Evolutionary conservation across 2,797 vertebrate genomes (phyloP), one percentile per base, ranked within the genome.

Genomic region (Rhabdomys pumilio): DNA sequence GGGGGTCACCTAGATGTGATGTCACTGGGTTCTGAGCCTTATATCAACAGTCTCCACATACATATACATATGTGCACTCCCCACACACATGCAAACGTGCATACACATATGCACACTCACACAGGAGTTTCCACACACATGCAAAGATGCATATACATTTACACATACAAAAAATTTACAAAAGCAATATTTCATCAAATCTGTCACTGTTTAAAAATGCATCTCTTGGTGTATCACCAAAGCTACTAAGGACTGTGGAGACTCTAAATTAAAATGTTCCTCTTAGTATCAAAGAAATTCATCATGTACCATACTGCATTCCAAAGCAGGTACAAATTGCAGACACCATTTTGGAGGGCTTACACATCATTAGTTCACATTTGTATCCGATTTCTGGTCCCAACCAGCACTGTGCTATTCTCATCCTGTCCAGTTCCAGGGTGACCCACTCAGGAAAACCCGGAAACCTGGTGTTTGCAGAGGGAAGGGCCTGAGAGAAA

Each of bases 161-260:
- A 17, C 29, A 34, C 76, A 34, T 20, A 53, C 29, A 34, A 79
- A 38, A 50, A 86, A n/a, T 15, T 69, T 50, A 38, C 29, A 63
- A 19, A 34, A 61, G 53, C 57, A 2, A 0, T 94, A 84, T 76
- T 92, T 94, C 82, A 94, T 69, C 44, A 72, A 80, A 84, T 81
- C 57, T 85, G 24, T 80, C 55, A 53, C 3, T 75, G 47, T 76
- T 41, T 92, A 20, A 79, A 63, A 63, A 90, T 65, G 2, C 11
- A 50, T 53, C 47, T 84, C 86, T 84, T 90, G 38, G 11, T 44
- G 12, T 38, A 82, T 29, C 24, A 67, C 55, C 34, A 61, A 85
- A 47, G 26, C 17, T 17, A 65, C 11, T 41, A 47, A 67, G 29
- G 41, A 65, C 41, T 20, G 24, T 38, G 57, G 55, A 61, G 22